Base-by-base conservation (phyloP, 2,888 invertebrate species). In the Notocelia uddmanniana region DNA sequence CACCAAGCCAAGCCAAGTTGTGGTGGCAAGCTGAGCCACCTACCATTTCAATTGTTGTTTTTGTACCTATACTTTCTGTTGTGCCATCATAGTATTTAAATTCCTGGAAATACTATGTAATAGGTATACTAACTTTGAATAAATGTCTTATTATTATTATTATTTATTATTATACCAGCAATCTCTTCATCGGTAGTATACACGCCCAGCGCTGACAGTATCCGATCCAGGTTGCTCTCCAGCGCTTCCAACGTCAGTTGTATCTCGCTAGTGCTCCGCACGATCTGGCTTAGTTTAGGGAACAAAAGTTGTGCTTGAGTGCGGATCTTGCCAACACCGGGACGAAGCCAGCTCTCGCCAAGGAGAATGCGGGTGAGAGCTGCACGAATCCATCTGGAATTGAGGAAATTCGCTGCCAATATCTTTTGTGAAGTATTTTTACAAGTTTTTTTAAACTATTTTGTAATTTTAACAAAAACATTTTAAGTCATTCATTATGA, bases 171-270 rank as follows among this genome's bases (percentile, higher is more conserved):
- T 76, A 74, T 75, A 94, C 94, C 93, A 73, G 85, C 84, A 75
- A 94, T 89, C 77, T 94, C 94, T 64, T 94, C 94, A 87, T 92
- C 93, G 0, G 92, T 93, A 3, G 92, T 90, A 79, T 92, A 94
- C 75, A 93, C 92, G 15, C 90, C 88, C 62, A 94, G 78, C 0
- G 91, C 93, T 15, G 80, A 86, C 71, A 94, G 77, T 75, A 94
- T 85, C 48, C 94, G 83, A 0, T 93, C 91, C 71, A 94, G 76
- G 77, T 93, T 93, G 18, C 75, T 82, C 75, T 94, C 94, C 74
- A 94, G 80, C 0, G 93, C 89, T 55, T 93, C 94, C 15, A 93
- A 86, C 3, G 90, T 85, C 0, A 93, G 83, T 73, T 88, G 89
- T 15, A 89, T 82, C 70, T 92, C 90, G 2, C 52, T 85, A 0